phyloP scores from a whole-genome alignment of 2,797 vertebrate genomes.

The Phataginus tricuspis region DNA sequence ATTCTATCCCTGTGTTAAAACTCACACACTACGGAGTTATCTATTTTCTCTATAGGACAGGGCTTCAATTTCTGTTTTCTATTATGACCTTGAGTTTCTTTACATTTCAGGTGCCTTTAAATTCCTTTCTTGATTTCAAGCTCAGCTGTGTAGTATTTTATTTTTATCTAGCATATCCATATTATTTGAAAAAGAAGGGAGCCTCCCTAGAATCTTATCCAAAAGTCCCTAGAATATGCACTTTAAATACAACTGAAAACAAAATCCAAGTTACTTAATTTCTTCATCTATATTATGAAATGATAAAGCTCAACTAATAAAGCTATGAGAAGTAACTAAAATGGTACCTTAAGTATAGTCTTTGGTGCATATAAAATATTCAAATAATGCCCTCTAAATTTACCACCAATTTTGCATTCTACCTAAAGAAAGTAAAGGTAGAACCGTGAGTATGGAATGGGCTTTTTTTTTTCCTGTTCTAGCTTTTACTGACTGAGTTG shows the following conservation, averaged over 20 bases:
- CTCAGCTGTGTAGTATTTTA: background rate
- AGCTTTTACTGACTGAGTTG: background rate
- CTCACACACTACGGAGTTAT: background rate
- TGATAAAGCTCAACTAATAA: background rate
- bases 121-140: conserved; percentile 26
- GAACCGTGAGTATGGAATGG: background rate
- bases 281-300: conserved; percentile 7
- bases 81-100: background rate
- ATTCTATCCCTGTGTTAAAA: background rate
- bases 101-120: background rate
- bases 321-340: background rate
- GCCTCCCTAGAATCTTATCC: background rate
- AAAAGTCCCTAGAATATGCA: background rate
- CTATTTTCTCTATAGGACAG: background rate
- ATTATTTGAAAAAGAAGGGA: background rate
- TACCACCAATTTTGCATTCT: conserved; percentile 7
- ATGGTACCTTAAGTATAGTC: background rate
- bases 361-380: background rate
- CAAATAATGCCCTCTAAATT: background rate
- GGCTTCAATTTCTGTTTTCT: conserved; percentile 15
- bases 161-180: conserved; percentile 38
- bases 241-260: background rate
- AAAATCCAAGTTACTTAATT: conserved; percentile 25
- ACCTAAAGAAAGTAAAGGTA: background rate
- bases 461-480: background rate